phyloP scores from a whole-genome alignment of 2,797 vertebrate species.

The Enteromius afrohamiltoni region DNA sequence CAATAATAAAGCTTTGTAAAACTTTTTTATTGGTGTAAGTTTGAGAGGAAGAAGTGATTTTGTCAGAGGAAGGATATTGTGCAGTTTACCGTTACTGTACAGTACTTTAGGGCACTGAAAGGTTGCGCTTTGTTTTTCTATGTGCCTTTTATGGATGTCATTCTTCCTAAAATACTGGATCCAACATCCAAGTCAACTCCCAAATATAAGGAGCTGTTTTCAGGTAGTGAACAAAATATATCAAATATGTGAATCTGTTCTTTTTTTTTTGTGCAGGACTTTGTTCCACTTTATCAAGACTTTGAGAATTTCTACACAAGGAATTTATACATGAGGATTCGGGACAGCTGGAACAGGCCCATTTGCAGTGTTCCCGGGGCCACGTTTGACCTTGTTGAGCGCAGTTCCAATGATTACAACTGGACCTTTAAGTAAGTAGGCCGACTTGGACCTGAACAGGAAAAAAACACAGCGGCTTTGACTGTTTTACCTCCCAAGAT shows the following conservation, averaged over 20 bases:
- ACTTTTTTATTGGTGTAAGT: not conserved
- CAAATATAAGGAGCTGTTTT: conserved; percentile 3
- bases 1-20: not conserved
- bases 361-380: conserved; percentile 91
- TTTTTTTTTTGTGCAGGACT: conserved; percentile 77
- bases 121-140: conserved; percentile 30
- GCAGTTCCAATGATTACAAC: conserved; percentile 87
- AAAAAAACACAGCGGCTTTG: not conserved
- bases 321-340: conserved; percentile 93
- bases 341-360: conserved; percentile 93
- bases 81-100: conserved; percentile 40
- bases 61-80: conserved; percentile 52
- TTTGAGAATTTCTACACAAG: conserved; percentile 95
- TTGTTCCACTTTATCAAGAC: conserved; percentile 94
- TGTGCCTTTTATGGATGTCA: not conserved
- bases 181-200: not conserved
- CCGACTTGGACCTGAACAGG: not conserved
- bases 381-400: conserved; percentile 89
- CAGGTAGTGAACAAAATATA: not conserved
- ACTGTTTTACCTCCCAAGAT: conserved; percentile 9
- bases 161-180: conserved; percentile 21
- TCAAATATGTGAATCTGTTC: not conserved
- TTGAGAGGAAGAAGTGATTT: conserved; percentile 37
- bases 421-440: conserved; percentile 93
- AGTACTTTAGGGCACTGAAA: conserved; percentile 24